Evolutionary conservation across 2,113 vertebrate genomes (phyloP), one percentile per base, ranked within the genome.

Genomic region (Lanius collurio): DNA sequence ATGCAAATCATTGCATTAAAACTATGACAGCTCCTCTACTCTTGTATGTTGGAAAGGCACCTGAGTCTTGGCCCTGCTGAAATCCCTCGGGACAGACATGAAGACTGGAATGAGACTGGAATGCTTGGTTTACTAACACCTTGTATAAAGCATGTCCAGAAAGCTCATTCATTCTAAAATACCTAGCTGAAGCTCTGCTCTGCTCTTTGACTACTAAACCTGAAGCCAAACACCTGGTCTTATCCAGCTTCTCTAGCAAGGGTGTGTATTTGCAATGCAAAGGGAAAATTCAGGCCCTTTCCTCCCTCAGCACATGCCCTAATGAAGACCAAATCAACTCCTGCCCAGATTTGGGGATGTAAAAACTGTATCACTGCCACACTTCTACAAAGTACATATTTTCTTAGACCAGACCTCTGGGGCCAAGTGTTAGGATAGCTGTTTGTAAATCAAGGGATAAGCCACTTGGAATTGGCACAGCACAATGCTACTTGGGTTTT

Each of bases 11-110:
- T 0, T 35, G n/a, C 74, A 67, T 52, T 50, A 33, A 42, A 91
- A 42, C 49, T 10, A 15, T 1, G 5, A 41, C 55, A 67, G 52
- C 13, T 87, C 17, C 33, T 42, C 64, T 35, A 6, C 47, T 57
- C 42, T 3, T 57, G 28, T 6, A 15, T 11, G 28, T 11, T 56
- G 39, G 39, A 82, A 71, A 28, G 23, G n/a, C 44, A 35, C 19
- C n/a, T 23, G 35, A 56, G 37, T 20, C 65, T n/a, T 44, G 49
- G 49, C 27, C 41, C 41, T 68, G 8, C 41, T 41, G 67, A 76
- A 84, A 60, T 37, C 39, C 1, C 0, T 35, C 68, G 9, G 41
- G 59, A 84, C 16, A 3, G 0, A 47, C 33, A 15, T 1, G 21
- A 74, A 30, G 42, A 12, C 47, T 59, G 37, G 21, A 28, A 60